Percentiles rank a stretch among this genome's conserved stretches.
phyloP scores from a whole-genome alignment of 2,888 invertebrate genomes.

The Heliconius hortense region DNA sequence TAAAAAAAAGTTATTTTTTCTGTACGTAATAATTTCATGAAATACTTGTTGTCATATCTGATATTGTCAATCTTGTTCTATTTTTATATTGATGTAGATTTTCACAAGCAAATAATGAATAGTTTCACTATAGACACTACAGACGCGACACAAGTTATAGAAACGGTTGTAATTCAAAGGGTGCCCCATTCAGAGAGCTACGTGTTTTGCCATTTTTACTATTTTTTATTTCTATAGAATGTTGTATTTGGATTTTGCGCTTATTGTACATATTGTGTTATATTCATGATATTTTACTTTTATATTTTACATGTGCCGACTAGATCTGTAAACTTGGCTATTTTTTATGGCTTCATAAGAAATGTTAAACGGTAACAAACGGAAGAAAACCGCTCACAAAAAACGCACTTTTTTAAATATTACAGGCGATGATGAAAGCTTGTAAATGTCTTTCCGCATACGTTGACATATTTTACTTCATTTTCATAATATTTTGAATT shows the following conservation, averaged over 20 bases:
- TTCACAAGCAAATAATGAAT: background rate
- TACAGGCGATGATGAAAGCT: no score
- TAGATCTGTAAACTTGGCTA: no score
- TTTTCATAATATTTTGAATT: no score
- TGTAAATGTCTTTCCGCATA: no score
- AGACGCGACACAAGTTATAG: background rate
- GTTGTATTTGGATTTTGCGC: background rate
- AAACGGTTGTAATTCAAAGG: background rate
- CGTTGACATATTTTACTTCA: no score
- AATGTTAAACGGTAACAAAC: no score
- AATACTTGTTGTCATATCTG: background rate
- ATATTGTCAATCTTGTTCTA: background rate
- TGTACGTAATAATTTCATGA: background rate
- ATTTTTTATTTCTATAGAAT: background rate
- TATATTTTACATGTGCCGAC: background rate
- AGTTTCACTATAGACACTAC: background rate
- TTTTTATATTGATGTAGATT: background rate
- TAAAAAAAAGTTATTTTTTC: no score
- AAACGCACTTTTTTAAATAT: no score
- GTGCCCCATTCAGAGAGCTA: background rate
- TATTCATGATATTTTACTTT: background rate
- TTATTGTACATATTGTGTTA: background rate
- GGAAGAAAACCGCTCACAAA: background rate
- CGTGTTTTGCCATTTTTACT: slow-evolving; percentile 7
- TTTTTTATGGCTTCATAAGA: no score